Conservation (phyloP, 2,888 invertebrate species). For the Meteorus cinctellus region DNA sequence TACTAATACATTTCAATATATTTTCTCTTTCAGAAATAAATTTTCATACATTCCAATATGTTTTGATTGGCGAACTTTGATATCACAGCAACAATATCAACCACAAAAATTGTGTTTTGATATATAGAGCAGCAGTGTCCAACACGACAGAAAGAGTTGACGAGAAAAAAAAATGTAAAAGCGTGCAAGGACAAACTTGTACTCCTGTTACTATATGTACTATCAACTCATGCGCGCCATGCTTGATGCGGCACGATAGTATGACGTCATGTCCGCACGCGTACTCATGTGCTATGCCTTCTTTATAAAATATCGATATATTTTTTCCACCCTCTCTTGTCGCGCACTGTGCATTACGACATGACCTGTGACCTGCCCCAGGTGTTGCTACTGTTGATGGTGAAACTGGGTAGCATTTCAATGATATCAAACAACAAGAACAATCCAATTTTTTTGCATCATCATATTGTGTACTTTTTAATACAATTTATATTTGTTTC, state of each 20-base stretch:
- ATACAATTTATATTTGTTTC: no score
- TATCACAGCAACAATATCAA: no score
- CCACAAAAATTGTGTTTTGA: not conserved
- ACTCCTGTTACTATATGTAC: slow-evolving; percentile 6
- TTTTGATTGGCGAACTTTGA: no score
- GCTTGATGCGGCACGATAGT: slow-evolving; percentile 59
- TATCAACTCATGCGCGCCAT: slow-evolving; percentile 43
- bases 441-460: not conserved
- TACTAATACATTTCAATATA: no score
- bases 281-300: slow-evolving; percentile 45
- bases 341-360: slow-evolving; percentile 10
- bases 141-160: not conserved
- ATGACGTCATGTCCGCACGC: slow-evolving; percentile 57
- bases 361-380: slow-evolving; percentile 24
- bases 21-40: no score
- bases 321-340: slow-evolving; percentile 31
- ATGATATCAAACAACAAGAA: not conserved
- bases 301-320: slow-evolving; percentile 41
- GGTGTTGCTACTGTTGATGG: slow-evolving; percentile 23
- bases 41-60: no score
- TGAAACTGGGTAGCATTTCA: slow-evolving; percentile 1
- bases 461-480: no score
- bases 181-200: slow-evolving; percentile 20
- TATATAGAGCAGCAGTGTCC: not conserved
- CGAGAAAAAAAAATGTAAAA: slow-evolving; percentile 7